Base-by-base conservation (phyloP, 2,113 vertebrate species). In the Cyanistes caeruleus region DNA sequence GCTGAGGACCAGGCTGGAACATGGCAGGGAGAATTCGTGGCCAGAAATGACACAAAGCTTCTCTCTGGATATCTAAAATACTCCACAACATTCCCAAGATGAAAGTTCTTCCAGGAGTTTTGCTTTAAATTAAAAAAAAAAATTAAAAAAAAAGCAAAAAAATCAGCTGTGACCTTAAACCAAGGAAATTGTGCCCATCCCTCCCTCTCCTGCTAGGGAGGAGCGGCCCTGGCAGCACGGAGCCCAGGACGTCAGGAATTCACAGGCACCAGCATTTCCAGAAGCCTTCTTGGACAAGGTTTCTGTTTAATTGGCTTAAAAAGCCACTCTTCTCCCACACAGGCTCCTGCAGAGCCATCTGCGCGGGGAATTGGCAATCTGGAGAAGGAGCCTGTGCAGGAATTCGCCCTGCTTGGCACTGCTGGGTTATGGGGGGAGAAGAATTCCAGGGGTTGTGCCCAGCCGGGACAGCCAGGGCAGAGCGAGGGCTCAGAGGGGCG, bases 301-400 rank as follows among this genome's bases (percentile, higher is more conserved):
- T 97, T 93, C 95, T 95, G 95, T 97, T 97, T 98, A 95, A 97
- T 98, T 97, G 95, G 97, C 98, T 97, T 97, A 95, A 98, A 97
- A 97, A 98, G 95, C 97, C 96, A 91, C 97, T 97, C 82, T 93
- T 94, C 92, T 97, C 95, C 96, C 89, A 95, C 95, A 85, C 93
- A 96, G 94, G 96, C 93, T 95, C 97, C 81, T 97, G 96, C 91
- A 80, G 90, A 94, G 39, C 97, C 97, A 98, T 98, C 97, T 98
- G 97, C 77, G 89, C 97, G 37, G 95, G 95, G 96, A 96, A 89
- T 87, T 97, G 93, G 89, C 97, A 97, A 96, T 98, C 97, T 98
- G 97, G 97, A 92, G 96, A 89, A 75, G 48, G 76, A 74, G 87
- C 70, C 96, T 97, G 93, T 87, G 93, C 41, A 97, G 96, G 97